Conservation (phyloP, 2,888 invertebrate genomes). For the Prosopocoilus inquinatus region DNA sequence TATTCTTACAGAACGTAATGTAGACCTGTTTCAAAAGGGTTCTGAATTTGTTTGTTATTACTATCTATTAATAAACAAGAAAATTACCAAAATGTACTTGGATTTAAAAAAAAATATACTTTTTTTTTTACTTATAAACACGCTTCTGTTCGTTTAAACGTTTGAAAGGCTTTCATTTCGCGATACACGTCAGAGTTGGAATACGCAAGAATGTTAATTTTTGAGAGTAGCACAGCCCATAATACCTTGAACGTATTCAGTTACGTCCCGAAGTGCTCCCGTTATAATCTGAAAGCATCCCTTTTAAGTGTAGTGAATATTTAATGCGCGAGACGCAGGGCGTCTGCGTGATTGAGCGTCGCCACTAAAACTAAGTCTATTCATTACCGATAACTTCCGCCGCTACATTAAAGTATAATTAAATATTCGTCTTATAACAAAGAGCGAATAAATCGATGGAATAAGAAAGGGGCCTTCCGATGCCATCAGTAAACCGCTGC, state of each 20-base stretch:
- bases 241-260: constrained; percentile 15
- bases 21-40: too few species aligned
- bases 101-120: too few species aligned
- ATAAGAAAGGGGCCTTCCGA: not conserved
- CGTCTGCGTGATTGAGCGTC: constrained; percentile 16
- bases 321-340: constrained; percentile 40
- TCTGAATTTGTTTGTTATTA: too few species aligned
- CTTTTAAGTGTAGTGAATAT: constrained; percentile 52
- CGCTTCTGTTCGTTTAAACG: too few species aligned
- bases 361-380: constrained; percentile 33
- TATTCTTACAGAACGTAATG: too few species aligned
- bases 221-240: not conserved
- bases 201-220: not conserved
- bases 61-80: too few species aligned
- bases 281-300: constrained; percentile 46
- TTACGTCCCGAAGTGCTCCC: constrained; percentile 24
- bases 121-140: too few species aligned
- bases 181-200: not conserved
- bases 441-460: constrained; percentile 3
- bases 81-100: too few species aligned
- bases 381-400: constrained; percentile 31
- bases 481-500: constrained; percentile 8
- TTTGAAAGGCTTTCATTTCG: not conserved
- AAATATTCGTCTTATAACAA: constrained; percentile 16
- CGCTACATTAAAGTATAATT: constrained; percentile 20